Conservation (phyloP, 2,113 vertebrate species). For the Tragelaphus imberbis region DNA sequence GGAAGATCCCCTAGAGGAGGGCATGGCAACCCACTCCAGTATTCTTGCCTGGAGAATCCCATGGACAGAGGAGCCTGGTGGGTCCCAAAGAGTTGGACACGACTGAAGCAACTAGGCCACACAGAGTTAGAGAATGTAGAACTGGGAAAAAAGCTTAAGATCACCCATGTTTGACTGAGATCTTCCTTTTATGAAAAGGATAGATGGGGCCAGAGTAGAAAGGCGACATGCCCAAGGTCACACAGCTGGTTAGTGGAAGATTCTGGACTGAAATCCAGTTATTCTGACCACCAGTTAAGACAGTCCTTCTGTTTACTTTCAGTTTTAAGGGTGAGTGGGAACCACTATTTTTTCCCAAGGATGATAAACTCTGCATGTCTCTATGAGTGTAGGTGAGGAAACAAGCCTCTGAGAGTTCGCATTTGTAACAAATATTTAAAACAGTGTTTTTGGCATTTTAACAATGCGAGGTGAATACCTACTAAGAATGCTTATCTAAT, state of each 20-base stretch:
- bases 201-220: background rate
- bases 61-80: background rate
- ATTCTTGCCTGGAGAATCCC: background rate
- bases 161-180: background rate
- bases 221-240: background rate
- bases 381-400: background rate
- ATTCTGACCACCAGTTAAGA: background rate
- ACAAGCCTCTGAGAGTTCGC: background rate
- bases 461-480: background rate
- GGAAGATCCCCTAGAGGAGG: background rate
- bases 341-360: background rate
- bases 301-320: background rate
- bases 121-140: background rate
- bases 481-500: background rate
- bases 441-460: background rate
- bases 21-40: background rate
- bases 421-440: background rate
- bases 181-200: background rate
- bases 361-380: background rate
- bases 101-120: background rate
- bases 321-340: background rate
- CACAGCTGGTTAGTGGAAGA: background rate
- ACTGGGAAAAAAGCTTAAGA: background rate
- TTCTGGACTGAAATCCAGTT: background rate
- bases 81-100: background rate